Evolutionary conservation across 2,797 vertebrate species (phyloP), one percentile per base, ranked within the genome.

Genomic region (Psittacula derbiana): DNA sequence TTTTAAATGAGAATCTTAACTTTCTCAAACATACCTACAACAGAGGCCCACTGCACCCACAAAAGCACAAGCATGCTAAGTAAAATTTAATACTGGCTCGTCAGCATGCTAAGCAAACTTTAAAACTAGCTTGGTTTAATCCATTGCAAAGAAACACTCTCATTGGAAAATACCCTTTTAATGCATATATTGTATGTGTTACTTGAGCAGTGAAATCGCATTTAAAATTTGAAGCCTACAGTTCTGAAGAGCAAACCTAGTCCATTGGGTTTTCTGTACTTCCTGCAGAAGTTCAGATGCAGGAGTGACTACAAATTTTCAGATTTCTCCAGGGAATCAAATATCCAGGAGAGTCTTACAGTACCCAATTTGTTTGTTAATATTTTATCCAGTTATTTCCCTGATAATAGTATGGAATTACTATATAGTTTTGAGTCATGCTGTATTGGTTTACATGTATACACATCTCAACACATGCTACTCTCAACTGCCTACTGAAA

Each of bases 261-360:
- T 33, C 8, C 23, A 43, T 33, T 31, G 24, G 21, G 5, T 67
- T 86, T 80, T 53, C 58, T 80, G 52, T 30, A 73, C 3, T 71
- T 0, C 4, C 8, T 3, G 14, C 0, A 0, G 6, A 71, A 8
- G 31, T 44, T 64, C n/a, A 41, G 8, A 57, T n/a, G 7, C 13
- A 72, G 27, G 2, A 79, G 1, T 5, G 3, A 61, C n/a, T 3
- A 12, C 4, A 33, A 21, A 28, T 8, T 46, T 80, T 16, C 9
- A 43, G 12, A 9, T 30, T 40, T 46, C 50, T 55, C 67, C 61
- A 33, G 6, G 15, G 10, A 87, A 65, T 44, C 23, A 53, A 5
- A 38, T 46, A 53, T 23, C 23, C 4, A 44, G 23, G 47, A 53
- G 6, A 41, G 10, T 41, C 17, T 52, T 65, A 61, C 1, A 60